These are phyloP conservation scores for Chymomyza caudatula DNA, from an alignment of 2,888 invertebrate genomes.

Conservation along the genomic window DNA sequence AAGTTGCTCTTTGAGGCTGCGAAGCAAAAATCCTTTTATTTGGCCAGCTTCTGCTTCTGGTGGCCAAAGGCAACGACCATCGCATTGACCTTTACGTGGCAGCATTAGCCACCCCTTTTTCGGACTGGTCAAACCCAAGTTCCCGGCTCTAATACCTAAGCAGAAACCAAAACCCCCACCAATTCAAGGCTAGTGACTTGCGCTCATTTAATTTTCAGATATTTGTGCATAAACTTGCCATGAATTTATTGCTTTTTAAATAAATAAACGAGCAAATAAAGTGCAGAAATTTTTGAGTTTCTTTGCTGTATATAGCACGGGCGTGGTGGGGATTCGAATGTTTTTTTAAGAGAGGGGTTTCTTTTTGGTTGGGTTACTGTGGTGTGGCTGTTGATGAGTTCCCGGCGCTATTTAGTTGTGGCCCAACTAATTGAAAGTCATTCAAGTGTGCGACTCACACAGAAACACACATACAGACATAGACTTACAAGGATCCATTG, in stretches of 20 bases:
- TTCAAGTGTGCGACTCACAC: constrained; percentile 62
- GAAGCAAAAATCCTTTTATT: constrained; percentile 30
- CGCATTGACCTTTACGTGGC: neutral
- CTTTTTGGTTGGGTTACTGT: neutral
- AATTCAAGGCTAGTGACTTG: neutral
- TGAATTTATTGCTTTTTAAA: constrained; percentile 76
- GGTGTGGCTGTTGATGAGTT: neutral
- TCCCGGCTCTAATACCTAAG: neutral
- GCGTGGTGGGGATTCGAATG: neutral
- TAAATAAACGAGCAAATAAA: constrained; percentile 73
- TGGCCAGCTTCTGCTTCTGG: constrained; percentile 13
- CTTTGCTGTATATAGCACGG: neutral
- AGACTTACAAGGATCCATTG: neutral
- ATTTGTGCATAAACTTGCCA: constrained; percentile 71
- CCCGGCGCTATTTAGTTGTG: constrained; percentile 43
- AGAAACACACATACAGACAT: neutral
- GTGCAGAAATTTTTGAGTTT: constrained; percentile 45
- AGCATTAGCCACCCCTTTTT: constrained; percentile 1
- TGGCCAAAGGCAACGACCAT: neutral
- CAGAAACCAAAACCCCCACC: neutral
- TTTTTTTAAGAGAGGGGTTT: neutral
- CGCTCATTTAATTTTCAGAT: constrained; percentile 72
- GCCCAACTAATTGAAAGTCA: constrained; percentile 76
- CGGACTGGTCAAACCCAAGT: neutral
- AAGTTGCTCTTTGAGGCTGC: constrained; percentile 1